These are phyloP conservation scores for Momotus momota DNA, from an alignment of 2,797 vertebrate species.

Conservation along the genomic window DNA sequence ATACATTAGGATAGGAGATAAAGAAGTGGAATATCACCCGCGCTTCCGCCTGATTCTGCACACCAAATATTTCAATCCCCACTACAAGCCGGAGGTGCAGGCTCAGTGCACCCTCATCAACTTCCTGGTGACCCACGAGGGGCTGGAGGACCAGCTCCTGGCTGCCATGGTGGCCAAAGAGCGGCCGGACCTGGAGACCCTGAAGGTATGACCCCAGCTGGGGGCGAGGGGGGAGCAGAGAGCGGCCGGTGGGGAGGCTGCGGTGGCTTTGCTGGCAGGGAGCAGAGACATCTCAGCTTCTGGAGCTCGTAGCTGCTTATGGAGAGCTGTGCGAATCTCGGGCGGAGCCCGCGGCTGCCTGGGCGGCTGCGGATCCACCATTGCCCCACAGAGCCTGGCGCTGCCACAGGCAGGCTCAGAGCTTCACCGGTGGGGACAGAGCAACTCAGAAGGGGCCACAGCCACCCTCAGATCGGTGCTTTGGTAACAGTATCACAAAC, in stretches of 20 bases:
- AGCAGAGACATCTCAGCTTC: rapidly evolving
- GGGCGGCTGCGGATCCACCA: rapidly evolving
- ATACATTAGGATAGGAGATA: conserved; percentile 79
- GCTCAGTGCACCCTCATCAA: conserved; percentile 84
- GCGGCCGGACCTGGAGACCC: conserved; percentile 77
- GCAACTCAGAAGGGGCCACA: not conserved
- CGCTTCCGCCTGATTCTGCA: conserved; percentile 81
- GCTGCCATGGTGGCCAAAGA: conserved; percentile 81
- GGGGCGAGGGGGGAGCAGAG: rapidly evolving
- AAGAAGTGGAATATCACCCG: conserved; percentile 80
- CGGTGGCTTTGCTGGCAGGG: rapidly evolving
- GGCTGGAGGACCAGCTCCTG: conserved; percentile 81
- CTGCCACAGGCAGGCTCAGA: rapidly evolving
- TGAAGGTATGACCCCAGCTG: conserved; percentile 65
- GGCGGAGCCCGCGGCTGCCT: rapidly evolving
- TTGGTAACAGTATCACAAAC: rapidly evolving
- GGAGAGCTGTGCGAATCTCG: rapidly evolving
- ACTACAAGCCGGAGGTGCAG: conserved; percentile 84
- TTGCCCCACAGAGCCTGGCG: rapidly evolving
- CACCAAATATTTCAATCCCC: conserved; percentile 80
- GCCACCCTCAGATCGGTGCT: rapidly evolving
- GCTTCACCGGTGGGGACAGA: not conserved
- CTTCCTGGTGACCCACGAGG: conserved; percentile 82
- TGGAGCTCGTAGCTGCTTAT: not conserved
- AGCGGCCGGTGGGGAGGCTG: rapidly evolving